These are phyloP conservation scores for Sarcophaga carnaria DNA, from an alignment of 2,888 invertebrate genomes.

Conservation along the genomic window DNA sequence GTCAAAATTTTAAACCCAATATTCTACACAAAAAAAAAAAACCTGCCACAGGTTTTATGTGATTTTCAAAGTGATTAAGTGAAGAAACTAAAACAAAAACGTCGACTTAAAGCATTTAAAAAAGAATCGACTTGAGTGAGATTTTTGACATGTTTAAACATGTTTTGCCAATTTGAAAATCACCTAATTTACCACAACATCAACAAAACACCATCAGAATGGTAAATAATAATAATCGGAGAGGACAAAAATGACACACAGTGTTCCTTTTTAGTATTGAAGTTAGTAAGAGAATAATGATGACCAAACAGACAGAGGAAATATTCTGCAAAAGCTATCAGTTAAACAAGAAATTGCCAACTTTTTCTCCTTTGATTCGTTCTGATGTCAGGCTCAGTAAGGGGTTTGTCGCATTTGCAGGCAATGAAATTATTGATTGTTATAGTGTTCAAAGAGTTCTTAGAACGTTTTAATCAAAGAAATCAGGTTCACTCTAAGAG, in stretches of 20 bases:
- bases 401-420: background rate
- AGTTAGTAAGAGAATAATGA: constrained; percentile 12
- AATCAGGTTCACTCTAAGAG: no score
- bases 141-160: constrained; percentile 72
- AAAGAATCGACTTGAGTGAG: constrained; percentile 64
- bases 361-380: constrained; percentile 11
- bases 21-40: background rate
- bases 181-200: constrained; percentile 75
- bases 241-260: constrained; percentile 10
- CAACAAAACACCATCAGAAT: constrained; percentile 56
- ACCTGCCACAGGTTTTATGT: background rate
- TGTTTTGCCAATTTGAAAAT: constrained; percentile 79
- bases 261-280: background rate
- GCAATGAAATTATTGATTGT: background rate
- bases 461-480: no score
- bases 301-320: background rate
- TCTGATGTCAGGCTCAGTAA: constrained; percentile 7
- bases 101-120: constrained; percentile 24
- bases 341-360: constrained; percentile 47
- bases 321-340: constrained; percentile 20
- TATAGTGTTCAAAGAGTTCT: no score
- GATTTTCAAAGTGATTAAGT: background rate
- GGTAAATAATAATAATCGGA: constrained; percentile 27
- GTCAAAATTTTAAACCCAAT: constrained; percentile 57
- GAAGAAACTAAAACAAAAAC: background rate